A percentile compares a stretch with the other conserved stretches of the same genome.
These are phyloP conservation scores for Lasioglossum malachurum DNA, from an alignment of 2,888 invertebrate species.

Conservation along the genomic window DNA sequence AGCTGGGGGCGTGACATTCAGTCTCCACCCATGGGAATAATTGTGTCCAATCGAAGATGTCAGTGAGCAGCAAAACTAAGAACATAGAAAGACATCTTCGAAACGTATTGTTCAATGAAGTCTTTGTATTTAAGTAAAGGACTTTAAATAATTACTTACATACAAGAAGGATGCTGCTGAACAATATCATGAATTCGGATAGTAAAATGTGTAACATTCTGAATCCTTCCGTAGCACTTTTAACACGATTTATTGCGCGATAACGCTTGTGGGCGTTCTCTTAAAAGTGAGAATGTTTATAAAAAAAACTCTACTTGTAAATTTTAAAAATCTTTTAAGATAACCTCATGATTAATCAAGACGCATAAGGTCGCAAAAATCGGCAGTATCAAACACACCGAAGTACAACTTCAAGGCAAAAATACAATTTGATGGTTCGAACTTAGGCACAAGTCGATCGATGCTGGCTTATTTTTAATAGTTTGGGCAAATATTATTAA, in stretches of 20 bases:
- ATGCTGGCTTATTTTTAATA: neutral
- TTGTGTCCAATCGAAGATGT: conserved; percentile 77
- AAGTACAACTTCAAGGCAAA: conserved; percentile 34
- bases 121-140: too few relatives aligned
- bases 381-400: neutral
- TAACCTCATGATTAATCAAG: conserved; percentile 5
- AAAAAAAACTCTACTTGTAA: conserved; percentile 34
- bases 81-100: neutral
- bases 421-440: conserved; percentile 14
- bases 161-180: conserved; percentile 75
- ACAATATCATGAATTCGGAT: conserved; percentile 75
- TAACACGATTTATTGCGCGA: neutral
- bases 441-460: neutral
- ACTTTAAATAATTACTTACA: conserved; percentile 64
- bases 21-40: conserved; percentile 68
- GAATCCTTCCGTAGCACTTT: neutral
- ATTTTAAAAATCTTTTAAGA: conserved; percentile 42
- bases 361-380: neutral
- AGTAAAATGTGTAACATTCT: conserved; percentile 75
- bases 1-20: conserved; percentile 37
- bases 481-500: neutral
- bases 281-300: neutral
- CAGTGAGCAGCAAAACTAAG: conserved; percentile 74
- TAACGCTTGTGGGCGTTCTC: neutral
- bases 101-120: too few relatives aligned